Conservation (phyloP, 2,797 vertebrate species). For the Melanotaenia boesemani region DNA sequence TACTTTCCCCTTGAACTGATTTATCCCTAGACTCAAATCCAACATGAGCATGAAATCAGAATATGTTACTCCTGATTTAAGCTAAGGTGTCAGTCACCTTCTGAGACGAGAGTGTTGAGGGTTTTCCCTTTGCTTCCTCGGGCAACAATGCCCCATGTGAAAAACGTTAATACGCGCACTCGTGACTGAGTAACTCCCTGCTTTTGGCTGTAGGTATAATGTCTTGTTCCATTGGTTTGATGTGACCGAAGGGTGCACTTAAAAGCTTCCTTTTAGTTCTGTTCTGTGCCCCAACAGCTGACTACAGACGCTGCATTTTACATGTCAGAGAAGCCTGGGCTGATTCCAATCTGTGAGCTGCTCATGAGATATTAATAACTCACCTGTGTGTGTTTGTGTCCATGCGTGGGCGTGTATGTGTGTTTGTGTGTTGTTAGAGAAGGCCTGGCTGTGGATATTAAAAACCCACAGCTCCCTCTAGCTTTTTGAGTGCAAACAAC, state of each 20-base stretch:
- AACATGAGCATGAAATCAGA: slow-evolving; percentile 34
- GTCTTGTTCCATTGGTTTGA: slow-evolving; percentile 57
- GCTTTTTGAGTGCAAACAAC: slow-evolving; percentile 58
- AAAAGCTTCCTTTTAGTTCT: slow-evolving; percentile 56
- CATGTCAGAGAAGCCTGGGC: slow-evolving; percentile 52
- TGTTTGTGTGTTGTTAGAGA: slow-evolving; percentile 26
- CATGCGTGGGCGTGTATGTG: slow-evolving; percentile 22
- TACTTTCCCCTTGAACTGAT: slow-evolving; percentile 34
- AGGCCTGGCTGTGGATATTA: slow-evolving; percentile 17
- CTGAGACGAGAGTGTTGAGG: slow-evolving; percentile 17
- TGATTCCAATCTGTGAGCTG: slow-evolving; percentile 60
- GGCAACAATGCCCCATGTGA: slow-evolving; percentile 18
- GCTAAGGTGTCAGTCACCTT: slow-evolving; percentile 50
- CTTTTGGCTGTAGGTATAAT: slow-evolving; percentile 53
- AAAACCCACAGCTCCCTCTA: slow-evolving; percentile 80
- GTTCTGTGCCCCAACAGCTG: slow-evolving; percentile 50
- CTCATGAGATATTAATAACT: slow-evolving; percentile 77
- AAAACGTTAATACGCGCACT: slow-evolving; percentile 37
- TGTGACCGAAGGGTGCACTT: slow-evolving; percentile 52
- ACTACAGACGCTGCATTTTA: slow-evolving; percentile 51
- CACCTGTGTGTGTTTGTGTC: slow-evolving; percentile 70
- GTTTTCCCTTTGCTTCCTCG: slow-evolving; percentile 27
- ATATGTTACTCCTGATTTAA: slow-evolving; percentile 31
- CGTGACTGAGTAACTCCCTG: slow-evolving; percentile 37
- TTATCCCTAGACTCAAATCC: slow-evolving; percentile 34